A percentile compares a stretch with the other conserved stretches of the same genome.
Conservation (phyloP, 2,888 invertebrate species). For the Cheilosia urbana region DNA sequence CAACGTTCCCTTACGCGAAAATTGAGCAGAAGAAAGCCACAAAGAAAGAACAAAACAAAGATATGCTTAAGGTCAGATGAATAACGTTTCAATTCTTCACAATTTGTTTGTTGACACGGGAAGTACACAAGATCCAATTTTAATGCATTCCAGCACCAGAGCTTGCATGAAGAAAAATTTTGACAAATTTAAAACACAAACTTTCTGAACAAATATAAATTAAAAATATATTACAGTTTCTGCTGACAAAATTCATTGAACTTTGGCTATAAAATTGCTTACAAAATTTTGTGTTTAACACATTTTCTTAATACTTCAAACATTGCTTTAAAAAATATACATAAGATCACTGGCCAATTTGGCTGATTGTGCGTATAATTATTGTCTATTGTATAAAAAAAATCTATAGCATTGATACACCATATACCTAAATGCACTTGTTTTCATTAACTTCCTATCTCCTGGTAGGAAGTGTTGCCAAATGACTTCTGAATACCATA, state of each 20-base stretch:
- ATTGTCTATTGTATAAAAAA: conserved; percentile 27
- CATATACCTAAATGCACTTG: not conserved
- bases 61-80: no score
- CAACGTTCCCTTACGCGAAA: no score
- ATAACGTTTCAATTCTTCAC: no score
- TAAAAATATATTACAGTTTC: conserved; percentile 27
- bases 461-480: conserved; percentile 79
- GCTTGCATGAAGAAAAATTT: not conserved
- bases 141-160: not conserved
- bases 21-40: no score
- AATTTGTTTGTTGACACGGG: no score
- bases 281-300: conserved; percentile 23
- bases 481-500: conserved; percentile 82
- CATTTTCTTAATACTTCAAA: conserved; percentile 40
- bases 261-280: conserved; percentile 18
- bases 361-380: conserved; percentile 44
- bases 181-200: not conserved
- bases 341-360: conserved; percentile 52
- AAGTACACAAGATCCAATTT: no score
- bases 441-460: conserved; percentile 80
- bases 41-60: no score
- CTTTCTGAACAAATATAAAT: not conserved
- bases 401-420: not conserved
- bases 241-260: conserved; percentile 7
- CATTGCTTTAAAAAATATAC: conserved; percentile 6